phyloP scores from a whole-genome alignment of 2,888 invertebrate genomes.

The Acleris literana region DNA sequence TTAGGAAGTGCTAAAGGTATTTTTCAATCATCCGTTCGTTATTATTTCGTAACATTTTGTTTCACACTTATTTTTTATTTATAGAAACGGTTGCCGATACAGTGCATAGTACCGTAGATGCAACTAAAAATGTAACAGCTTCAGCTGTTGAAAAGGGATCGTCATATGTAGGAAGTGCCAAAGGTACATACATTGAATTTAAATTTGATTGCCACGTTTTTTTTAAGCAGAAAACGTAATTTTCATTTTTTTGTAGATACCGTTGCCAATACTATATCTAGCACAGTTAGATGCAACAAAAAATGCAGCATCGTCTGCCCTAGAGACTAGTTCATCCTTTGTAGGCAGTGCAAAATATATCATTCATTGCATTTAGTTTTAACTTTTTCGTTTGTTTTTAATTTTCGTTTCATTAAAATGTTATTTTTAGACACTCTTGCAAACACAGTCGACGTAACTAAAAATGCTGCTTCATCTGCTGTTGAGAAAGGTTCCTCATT shows the following conservation, averaged over 20 bases:
- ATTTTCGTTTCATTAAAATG: conserved; percentile 30
- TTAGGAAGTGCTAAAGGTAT: no score
- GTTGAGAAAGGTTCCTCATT: conserved; percentile 56
- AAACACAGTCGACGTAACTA: conserved; percentile 61
- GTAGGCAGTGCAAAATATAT: conserved; percentile 49
- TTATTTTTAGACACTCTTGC: conserved; percentile 61
- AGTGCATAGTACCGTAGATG: conserved; percentile 57
- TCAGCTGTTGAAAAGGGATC: conserved; percentile 57
- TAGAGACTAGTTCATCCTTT: conserved; percentile 55
- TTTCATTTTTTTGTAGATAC: conserved; percentile 52
- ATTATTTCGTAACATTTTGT: no score
- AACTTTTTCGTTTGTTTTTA: neutral
- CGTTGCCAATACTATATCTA: conserved; percentile 43
- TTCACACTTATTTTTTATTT: conserved; percentile 35
- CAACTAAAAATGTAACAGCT: conserved; percentile 60
- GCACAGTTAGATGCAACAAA: conserved; percentile 53
- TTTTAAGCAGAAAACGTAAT: neutral
- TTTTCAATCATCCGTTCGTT: no score
- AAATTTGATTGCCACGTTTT: neutral
- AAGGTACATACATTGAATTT: conserved; percentile 48
- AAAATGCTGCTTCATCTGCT: conserved; percentile 54
- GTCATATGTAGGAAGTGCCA: conserved; percentile 52
- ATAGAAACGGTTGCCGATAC: conserved; percentile 57
- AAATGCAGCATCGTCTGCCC: conserved; percentile 46
- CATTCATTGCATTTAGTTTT: neutral